Evolutionary conservation across 2,113 vertebrate genomes (phyloP).

Genomic region (Zootoca vivipara): DNA sequence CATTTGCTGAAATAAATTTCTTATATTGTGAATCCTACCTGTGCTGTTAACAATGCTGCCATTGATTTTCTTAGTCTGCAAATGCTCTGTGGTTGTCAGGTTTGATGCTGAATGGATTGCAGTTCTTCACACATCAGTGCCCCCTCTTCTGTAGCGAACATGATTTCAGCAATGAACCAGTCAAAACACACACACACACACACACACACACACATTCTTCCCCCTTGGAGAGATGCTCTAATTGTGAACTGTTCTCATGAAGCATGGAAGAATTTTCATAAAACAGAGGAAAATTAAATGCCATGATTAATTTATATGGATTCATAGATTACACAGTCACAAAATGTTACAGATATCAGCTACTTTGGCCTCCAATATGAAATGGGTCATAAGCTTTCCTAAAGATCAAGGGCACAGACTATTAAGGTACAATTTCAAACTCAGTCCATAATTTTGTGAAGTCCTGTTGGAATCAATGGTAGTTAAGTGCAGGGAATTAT

Average conservation of each 20-base stretch:
- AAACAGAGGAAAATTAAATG: slow-evolving; percentile 59
- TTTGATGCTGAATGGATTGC: slow-evolving; percentile 76
- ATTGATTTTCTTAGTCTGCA: slow-evolving; percentile 75
- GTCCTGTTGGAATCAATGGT: not conserved
- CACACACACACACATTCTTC: not conserved
- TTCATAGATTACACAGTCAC: not conserved
- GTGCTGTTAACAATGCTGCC: slow-evolving; percentile 66
- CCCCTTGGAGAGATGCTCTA: slow-evolving; percentile 77
- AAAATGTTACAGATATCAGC: not conserved
- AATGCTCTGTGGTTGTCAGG: slow-evolving; percentile 72
- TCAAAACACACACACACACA: not conserved
- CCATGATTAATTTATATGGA: not conserved
- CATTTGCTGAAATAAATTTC: not conserved
- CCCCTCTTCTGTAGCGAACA: slow-evolving; percentile 70
- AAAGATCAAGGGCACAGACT: not conserved
- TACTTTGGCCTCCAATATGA: not conserved
- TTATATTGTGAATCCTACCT: slow-evolving; percentile 54
- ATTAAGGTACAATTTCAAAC: not conserved
- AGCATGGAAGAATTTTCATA: slow-evolving; percentile 59
- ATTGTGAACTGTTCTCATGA: slow-evolving; percentile 69
- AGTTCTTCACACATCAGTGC: slow-evolving; percentile 77
- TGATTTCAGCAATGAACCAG: slow-evolving; percentile 77
- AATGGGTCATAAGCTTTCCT: not conserved
- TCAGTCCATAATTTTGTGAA: not conserved
- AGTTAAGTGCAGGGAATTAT: not conserved